Base-by-base conservation (phyloP, 2,888 invertebrate genomes). In the Apotomis betuletana region DNA sequence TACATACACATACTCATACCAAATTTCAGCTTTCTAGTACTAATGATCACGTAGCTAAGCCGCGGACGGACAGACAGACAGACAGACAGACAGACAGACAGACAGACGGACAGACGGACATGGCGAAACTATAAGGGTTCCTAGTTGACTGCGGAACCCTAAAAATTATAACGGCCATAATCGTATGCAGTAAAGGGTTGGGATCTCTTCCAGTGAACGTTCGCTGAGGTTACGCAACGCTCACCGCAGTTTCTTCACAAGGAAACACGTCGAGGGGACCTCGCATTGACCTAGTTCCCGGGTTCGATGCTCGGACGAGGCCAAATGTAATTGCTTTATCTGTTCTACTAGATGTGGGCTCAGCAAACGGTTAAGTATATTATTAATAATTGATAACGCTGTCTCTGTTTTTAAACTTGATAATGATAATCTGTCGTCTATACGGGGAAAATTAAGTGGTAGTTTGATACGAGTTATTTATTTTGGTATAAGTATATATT, bases 221-320 rank as follows among this genome's bases (percentile, higher is more conserved):
- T n/a, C 59, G 41, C 5, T 12, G 6, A 15, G 15, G 65, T 70
- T 70, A 67, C 65, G 60, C 60, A 70, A 70, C 3, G 44, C n/a
- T 64, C n/a, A 55, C 46, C 44, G 54, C 13, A 13, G 10, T 49
- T 62, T 57, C 71, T 68, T 44, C 51, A 72, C 68, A 72, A 72
- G 68, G 72, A 72, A 72, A 68, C 68, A 55, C 54, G 61, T 49
- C 51, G 61, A 27, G 71, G 59, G 38, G 65, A 70, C 65, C 54
- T 67, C 60, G 65, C 70, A 61, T 60, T 67, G 70, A 70, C 70
- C 70, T n/a, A 70, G 52, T 49, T 70, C 15, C 8, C 12, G 63
- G 60, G 70, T 70, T 70, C 70, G 65, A 67, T 5, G 70, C 49
- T 57, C 70, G 70, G 5, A 3, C 65, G 70, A 70, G 70, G 70